Evolutionary conservation across 37 sponge, comb jelly and placozoan genomes (phyloP).

Genomic region (Halisarca cf. caerulea): DNA sequence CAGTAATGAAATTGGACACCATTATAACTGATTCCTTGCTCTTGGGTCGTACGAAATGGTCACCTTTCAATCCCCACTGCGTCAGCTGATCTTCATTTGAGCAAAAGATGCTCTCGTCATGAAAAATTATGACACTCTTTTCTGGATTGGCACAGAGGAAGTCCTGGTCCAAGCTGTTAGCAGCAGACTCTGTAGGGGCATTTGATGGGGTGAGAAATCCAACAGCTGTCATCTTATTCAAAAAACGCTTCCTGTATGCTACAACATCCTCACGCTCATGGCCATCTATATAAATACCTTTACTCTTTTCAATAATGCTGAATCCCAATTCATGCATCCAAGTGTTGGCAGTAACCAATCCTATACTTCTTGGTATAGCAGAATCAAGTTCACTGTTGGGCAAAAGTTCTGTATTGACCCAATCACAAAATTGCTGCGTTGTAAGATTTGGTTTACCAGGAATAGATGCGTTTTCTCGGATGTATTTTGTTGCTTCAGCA

Average conservation of each 20-base stretch:
- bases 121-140: constrained; percentile 18
- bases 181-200: constrained; percentile 30
- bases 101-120: constrained; percentile 12
- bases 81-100: constrained; percentile 8
- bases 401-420: background rate
- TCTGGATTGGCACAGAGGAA: background rate
- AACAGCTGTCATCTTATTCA: constrained; percentile 36
- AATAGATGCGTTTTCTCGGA: constrained; percentile 24
- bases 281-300: constrained; percentile 63
- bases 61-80: background rate
- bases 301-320: constrained; percentile 23
- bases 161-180: background rate
- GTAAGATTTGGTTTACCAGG: constrained; percentile 45
- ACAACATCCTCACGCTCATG: constrained; percentile 66
- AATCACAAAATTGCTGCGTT: background rate
- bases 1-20: constrained; percentile 20
- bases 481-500: constrained; percentile 26
- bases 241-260: constrained; percentile 12
- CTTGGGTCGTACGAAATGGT: constrained; percentile 43
- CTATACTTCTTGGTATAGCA: too few relatives aligned
- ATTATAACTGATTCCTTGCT: constrained; percentile 36
- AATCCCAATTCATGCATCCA: constrained; percentile 66
- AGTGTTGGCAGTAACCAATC: constrained; percentile 18
- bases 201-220: background rate
- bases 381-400: constrained; percentile 26